phyloP scores from a whole-genome alignment of 2,797 vertebrate genomes.

The Aratinga solstitialis region DNA sequence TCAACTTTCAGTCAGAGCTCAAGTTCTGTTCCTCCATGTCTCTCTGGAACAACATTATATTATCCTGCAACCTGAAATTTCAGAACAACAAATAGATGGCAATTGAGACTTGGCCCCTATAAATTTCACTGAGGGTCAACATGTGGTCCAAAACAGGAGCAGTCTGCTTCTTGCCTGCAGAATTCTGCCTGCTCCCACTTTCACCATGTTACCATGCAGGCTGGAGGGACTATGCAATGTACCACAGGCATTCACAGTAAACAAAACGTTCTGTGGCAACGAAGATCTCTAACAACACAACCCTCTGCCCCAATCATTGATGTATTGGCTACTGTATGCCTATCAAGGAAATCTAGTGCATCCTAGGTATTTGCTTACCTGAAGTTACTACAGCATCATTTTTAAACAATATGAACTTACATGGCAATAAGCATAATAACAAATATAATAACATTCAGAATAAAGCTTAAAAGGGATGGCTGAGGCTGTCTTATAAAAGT shows the following conservation, averaged over 20 bases:
- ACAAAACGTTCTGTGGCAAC: not conserved
- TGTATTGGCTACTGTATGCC: not conserved
- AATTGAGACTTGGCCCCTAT: not conserved
- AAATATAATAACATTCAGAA: not conserved
- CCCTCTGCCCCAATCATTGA: not conserved
- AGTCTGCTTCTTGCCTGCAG: rapidly evolving
- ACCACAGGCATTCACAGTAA: not conserved
- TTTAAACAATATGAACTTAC: not conserved
- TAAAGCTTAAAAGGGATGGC: not conserved
- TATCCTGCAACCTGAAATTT: not conserved
- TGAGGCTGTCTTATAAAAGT: not conserved
- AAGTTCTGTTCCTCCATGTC: not conserved
- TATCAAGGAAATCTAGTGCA: not conserved
- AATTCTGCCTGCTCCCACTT: not conserved
- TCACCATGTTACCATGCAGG: not conserved
- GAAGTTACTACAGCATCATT: not conserved
- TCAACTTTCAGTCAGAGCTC: not conserved
- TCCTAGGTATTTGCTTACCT: not conserved
- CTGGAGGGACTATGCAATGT: not conserved
- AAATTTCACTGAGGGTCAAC: not conserved
- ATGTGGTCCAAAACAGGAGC: not conserved
- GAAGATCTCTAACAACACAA: not conserved
- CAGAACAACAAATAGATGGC: not conserved
- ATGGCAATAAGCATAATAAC: not conserved
- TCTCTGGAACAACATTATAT: not conserved